Evolutionary conservation across 2,888 invertebrate species (phyloP), one percentile per base, ranked within the genome.

Genomic region (Leptothorax acervorum): DNA sequence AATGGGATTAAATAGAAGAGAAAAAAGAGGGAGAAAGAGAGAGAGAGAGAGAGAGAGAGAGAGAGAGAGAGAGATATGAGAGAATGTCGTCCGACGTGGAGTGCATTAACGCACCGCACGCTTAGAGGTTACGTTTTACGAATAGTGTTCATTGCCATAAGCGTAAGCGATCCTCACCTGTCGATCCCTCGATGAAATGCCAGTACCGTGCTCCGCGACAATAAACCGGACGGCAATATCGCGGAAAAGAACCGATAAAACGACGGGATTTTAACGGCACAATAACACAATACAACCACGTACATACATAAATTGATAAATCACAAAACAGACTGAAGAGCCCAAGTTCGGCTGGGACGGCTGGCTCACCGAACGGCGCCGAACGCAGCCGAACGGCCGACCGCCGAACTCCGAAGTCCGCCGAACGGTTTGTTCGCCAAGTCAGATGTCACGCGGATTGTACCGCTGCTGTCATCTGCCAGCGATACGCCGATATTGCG

Each of bases 291-390:
- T 87, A 90, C 92, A 88, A 90, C 82, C 90, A 91, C 90, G 84
- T 89, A 90, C 31, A 65, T 18, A 23, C 23, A 23, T 23, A 23
- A 23, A 23, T 23, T 23, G 23, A 23, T 23, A 39, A 45, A 8
- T 90, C 91, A 93, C 90, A 91, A 92, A 92, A 93, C 92, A 92
- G 92, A 93, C 93, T 92, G 91, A 91, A 4, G 23, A 23, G 23
- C 23, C 15, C 15, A 85, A 35, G 35, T 35, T 48, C 48, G 0
- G 15, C 15, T 4, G 15, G 15, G 35, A 35, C 5, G 35, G 15
- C 15, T 48, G 15, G 15, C 48, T 48, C 23, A 23, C 23, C 23
- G 23, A 23, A 23, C 23, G 23, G 23, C 23, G 23, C 23, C 23
- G 23, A 23, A 23, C 23, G 23, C n/a, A n/a, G n/a, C 23, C 23